Percentiles rank a stretch among this genome's conserved stretches.
Evolutionary conservation across 1,140 invertebrate genomes (phyloP).

Genomic region (Psilanteris sp.): DNA sequence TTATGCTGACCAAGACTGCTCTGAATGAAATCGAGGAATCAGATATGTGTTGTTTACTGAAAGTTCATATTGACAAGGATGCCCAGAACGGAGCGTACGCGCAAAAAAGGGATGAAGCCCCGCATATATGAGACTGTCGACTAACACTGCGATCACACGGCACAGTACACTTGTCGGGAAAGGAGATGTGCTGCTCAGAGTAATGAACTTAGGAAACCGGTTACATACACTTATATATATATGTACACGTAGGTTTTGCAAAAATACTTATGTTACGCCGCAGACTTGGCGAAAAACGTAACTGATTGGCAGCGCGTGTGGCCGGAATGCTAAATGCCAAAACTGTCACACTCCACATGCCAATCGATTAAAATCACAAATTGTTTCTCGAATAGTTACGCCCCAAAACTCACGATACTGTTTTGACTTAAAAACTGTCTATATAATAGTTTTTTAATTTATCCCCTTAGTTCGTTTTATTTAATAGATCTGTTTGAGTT

Average conservation of each 20-base stretch:
- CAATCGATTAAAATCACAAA: constrained; percentile 9
- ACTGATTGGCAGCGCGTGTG: constrained; percentile 50
- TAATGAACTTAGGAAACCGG: constrained; percentile 80
- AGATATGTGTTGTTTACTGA: constrained; percentile 20
- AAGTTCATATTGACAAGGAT: constrained; percentile 38
- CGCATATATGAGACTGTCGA: constrained; percentile 55
- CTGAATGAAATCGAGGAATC: constrained; percentile 33
- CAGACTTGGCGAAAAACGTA: constrained; percentile 57
- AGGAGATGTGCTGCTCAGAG: constrained; percentile 76
- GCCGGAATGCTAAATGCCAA: constrained; percentile 50
- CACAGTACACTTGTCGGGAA: constrained; percentile 73
- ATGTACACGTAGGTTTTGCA: constrained; percentile 72
- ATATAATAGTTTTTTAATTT: too few species aligned
- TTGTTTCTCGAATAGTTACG: too few species aligned
- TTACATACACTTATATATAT: constrained; percentile 72
- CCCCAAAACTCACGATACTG: too few species aligned
- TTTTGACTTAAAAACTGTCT: too few species aligned
- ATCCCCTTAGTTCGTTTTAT: too few species aligned
- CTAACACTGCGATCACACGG: constrained; percentile 66
- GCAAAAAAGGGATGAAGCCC: constrained; percentile 70
- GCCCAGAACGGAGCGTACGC: constrained; percentile 19
- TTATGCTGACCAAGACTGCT: constrained; percentile 11
- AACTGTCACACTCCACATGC: constrained; percentile 17
- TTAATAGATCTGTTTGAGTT: too few species aligned
- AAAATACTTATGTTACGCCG: constrained; percentile 67